Evolutionary conservation across 2,797 vertebrate species (phyloP).

Genomic region (Buphagus erythrorhynchus): DNA sequence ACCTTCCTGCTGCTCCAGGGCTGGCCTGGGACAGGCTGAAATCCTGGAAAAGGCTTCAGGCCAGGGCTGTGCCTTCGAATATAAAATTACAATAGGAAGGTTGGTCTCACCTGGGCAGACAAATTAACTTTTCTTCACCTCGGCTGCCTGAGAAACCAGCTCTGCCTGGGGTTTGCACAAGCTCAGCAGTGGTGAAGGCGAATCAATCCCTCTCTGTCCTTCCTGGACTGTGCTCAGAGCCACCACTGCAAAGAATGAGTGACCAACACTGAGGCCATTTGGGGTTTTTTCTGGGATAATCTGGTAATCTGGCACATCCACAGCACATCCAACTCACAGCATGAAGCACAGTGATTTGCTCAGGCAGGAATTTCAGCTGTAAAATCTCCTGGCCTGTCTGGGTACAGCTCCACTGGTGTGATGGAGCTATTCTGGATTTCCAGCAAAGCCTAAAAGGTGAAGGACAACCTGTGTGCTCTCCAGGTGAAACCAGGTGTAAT

Average conservation of each 20-base stretch:
- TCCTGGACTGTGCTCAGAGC: not conserved
- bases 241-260: not conserved
- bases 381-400: accelerated
- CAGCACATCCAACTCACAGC: not conserved
- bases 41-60: not conserved
- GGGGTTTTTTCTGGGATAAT: not conserved
- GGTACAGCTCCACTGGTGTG: not conserved
- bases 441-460: not conserved
- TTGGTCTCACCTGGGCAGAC: not conserved
- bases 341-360: not conserved
- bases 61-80: not conserved
- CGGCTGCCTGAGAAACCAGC: not conserved
- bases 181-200: not conserved
- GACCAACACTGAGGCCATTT: not conserved
- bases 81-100: not conserved
- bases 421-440: not conserved
- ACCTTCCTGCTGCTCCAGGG: not conserved
- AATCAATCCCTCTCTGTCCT: not conserved
- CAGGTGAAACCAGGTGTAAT: not conserved
- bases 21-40: not conserved
- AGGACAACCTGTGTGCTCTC: not conserved
- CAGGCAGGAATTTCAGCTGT: not conserved
- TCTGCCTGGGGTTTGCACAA: not conserved
- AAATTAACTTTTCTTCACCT: not conserved
- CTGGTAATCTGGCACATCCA: not conserved